Percentiles rank a stretch among this genome's conserved stretches.
Evolutionary conservation across 2,888 invertebrate genomes (phyloP).

Genomic region (Prionchulus punctatus): DNA sequence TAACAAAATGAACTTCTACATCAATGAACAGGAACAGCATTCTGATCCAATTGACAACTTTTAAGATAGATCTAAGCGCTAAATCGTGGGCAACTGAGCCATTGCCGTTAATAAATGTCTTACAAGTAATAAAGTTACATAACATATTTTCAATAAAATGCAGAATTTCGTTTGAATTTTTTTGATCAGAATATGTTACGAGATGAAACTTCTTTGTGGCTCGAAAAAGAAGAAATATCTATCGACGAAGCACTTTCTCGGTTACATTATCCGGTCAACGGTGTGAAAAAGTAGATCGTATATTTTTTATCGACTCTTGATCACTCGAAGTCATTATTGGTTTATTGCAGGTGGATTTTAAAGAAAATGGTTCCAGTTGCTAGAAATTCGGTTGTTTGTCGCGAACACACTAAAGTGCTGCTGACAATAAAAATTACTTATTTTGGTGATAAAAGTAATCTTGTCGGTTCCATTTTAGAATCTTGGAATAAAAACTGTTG

Average conservation of each 20-base stretch:
- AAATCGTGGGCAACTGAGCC: conserved; percentile 52
- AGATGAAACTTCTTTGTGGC: conserved; percentile 9
- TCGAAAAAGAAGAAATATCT: conserved; percentile 13
- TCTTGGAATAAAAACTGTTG: neutral
- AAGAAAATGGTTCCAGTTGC: conserved; percentile 31
- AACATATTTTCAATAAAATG: too few relatives aligned
- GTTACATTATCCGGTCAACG: too few relatives aligned
- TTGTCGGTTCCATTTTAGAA: neutral
- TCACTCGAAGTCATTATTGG: too few relatives aligned
- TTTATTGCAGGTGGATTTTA: conserved; percentile 27
- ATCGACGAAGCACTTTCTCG: conserved; percentile 17
- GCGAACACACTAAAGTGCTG: conserved; percentile 42
- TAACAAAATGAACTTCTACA: neutral
- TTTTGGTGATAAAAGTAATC: too few relatives aligned
- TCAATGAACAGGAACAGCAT: conserved; percentile 14
- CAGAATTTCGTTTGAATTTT: too few relatives aligned
- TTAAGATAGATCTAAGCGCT: conserved; percentile 50
- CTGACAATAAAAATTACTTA: conserved; percentile 21
- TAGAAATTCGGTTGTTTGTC: conserved; percentile 31
- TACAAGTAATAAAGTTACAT: conserved; percentile 47
- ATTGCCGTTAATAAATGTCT: conserved; percentile 45
- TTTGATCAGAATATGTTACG: conserved; percentile 14
- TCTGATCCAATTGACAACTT: conserved; percentile 20
- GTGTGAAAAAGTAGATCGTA: too few relatives aligned
- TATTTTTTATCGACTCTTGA: too few relatives aligned